Evolutionary conservation across 2,797 vertebrate genomes (phyloP).

Genomic region (Merluccius polli): DNA sequence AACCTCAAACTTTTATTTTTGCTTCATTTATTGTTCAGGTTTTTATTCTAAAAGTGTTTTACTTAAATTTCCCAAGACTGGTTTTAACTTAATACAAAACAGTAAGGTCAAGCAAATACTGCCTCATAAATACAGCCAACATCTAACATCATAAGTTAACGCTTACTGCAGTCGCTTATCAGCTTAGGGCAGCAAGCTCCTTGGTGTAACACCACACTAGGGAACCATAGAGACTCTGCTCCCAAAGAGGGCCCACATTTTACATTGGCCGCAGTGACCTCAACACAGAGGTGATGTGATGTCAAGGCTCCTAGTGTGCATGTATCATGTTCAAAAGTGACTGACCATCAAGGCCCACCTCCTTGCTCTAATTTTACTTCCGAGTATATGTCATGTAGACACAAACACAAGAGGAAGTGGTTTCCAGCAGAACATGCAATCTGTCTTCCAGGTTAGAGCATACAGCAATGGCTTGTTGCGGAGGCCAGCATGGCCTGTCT

Average conservation of each 20-base stretch:
- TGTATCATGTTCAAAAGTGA: background rate
- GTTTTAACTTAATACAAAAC: background rate
- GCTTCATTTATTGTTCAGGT: background rate
- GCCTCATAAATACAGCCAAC: background rate
- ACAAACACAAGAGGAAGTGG: background rate
- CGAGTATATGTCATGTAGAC: background rate
- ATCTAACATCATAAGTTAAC: background rate
- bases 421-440: slow-evolving; percentile 11
- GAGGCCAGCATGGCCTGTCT: slow-evolving; percentile 10
- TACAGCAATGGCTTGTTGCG: slow-evolving; percentile 22
- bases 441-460: slow-evolving; percentile 18
- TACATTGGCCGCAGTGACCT: background rate
- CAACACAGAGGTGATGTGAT: background rate
- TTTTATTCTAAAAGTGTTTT: background rate
- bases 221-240: background rate
- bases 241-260: background rate
- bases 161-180: background rate
- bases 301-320: background rate
- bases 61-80: background rate
- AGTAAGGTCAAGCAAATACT: background rate
- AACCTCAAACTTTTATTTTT: background rate
- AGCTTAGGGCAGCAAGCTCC: background rate
- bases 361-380: background rate
- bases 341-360: background rate
- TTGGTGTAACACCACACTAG: background rate